Base-by-base conservation (phyloP, 2,888 invertebrate genomes). In the Agrochola lota region DNA sequence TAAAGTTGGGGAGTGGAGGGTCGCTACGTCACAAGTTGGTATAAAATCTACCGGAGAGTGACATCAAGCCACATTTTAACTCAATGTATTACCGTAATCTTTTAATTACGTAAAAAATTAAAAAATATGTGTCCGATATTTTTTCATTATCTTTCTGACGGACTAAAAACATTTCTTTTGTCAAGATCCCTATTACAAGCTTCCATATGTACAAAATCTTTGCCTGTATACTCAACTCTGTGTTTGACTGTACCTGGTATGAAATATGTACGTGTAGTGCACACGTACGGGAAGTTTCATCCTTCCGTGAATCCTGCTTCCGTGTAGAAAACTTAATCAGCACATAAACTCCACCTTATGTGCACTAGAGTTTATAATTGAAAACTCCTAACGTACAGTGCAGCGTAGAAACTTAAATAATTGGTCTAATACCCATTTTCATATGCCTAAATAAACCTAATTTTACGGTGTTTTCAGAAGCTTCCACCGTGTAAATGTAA, bases 251-350 rank as follows among this genome's bases (percentile, higher is more conserved):
- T 49, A 49, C 23, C 46, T 30, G 0, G 20, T 26, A 46, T 26
- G 20, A 49, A 80, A 57, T 35, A 77, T 46, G 8, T 23, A 43
- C 11, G 80, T 43, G 4, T 1, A 72, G n/a, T 26, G 64, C 30
- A 64, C 57, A 64, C 40, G 49, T 63, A n/a, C 30, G 40, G 46
- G 12, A 64, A 78, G 40, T 71, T 70, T 40, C 3, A 40, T 43
- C n/a, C 57, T 30, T 23, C 30, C 6, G 5, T 26, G 63, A 30
- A 71, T 70, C 26, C 35, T 30, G 35, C 3, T 57, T 30, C 40
- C 20, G 12, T 26, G 23, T n/a, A 63, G 1, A 11, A 79, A 78
- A 80, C 49, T 57, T 43, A 64, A 78, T 64, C 80, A 63, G 55
- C 30, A 12, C n/a, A 43, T 57, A 40, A 80, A 80, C 17, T 78